A percentile compares a stretch with the other conserved stretches of the same genome.
Evolutionary conservation across 2,113 vertebrate species (phyloP).

Genomic region (Pithys albifrons): DNA sequence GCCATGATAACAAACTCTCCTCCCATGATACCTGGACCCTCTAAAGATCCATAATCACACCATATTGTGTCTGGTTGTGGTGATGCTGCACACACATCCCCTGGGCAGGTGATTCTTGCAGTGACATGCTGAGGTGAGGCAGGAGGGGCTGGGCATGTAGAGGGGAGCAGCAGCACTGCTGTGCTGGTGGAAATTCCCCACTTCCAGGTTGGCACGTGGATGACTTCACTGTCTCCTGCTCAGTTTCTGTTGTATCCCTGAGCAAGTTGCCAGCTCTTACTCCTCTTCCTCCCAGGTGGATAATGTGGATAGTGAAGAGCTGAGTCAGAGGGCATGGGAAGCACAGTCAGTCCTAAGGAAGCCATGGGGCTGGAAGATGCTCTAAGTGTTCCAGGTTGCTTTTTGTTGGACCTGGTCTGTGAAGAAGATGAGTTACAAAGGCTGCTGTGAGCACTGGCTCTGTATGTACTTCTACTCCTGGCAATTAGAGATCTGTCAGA

Average conservation of each 20-base stretch:
- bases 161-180: background rate
- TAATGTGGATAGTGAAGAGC: background rate
- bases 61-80: background rate
- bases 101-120: background rate
- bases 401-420: background rate
- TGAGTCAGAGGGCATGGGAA: conserved; percentile 12
- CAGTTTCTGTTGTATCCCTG: background rate
- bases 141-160: background rate
- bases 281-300: background rate
- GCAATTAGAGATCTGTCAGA: background rate
- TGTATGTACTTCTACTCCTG: background rate
- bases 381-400: background rate
- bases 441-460: background rate
- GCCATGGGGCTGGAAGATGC: background rate
- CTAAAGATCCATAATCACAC: background rate
- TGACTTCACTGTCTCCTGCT: background rate
- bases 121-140: background rate
- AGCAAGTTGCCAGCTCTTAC: background rate
- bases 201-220: background rate
- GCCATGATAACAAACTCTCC: background rate
- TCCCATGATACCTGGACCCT: background rate
- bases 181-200: background rate
- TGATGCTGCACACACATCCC: background rate
- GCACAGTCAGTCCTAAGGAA: background rate
- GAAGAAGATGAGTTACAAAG: background rate